A percentile compares a stretch with the other conserved stretches of the same genome.
phyloP scores from a whole-genome alignment of 2,113 vertebrate species.

The Zapus hudsonius region DNA sequence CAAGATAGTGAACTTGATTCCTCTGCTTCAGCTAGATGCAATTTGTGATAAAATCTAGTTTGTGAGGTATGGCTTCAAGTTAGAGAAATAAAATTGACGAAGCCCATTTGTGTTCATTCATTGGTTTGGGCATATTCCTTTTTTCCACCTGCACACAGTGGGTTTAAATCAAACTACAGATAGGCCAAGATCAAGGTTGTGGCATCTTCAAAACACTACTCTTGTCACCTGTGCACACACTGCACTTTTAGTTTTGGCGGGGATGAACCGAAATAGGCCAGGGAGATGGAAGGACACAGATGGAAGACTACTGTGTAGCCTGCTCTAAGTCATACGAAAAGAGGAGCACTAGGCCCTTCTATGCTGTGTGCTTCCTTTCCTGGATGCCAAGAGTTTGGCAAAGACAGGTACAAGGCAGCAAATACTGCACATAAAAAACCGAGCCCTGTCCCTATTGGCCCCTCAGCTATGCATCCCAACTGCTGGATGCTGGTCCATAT shows the following conservation, averaged over 20 bases:
- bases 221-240: neutral
- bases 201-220: neutral
- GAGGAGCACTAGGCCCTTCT: neutral
- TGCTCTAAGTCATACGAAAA: neutral
- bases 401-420: neutral
- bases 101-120: neutral
- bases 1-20: slow-evolving; percentile 47
- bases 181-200: neutral
- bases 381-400: too few species aligned
- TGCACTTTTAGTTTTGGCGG: neutral
- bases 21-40: slow-evolving; percentile 16
- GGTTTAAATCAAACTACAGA: neutral
- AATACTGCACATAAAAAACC: neutral
- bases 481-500: neutral
- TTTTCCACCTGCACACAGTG: neutral
- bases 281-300: neutral
- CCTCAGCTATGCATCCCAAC: neutral
- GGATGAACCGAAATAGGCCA: neutral
- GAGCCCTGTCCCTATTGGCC: neutral
- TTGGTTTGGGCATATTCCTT: neutral
- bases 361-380: neutral
- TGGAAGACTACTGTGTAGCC: too few species aligned
- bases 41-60: slow-evolving; percentile 25
- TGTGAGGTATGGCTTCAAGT: slow-evolving; percentile 46
- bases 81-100: slow-evolving; percentile 70